These are phyloP conservation scores for Scrobipalpa costella DNA, from an alignment of 2,888 invertebrate species.

Conservation along the genomic window DNA sequence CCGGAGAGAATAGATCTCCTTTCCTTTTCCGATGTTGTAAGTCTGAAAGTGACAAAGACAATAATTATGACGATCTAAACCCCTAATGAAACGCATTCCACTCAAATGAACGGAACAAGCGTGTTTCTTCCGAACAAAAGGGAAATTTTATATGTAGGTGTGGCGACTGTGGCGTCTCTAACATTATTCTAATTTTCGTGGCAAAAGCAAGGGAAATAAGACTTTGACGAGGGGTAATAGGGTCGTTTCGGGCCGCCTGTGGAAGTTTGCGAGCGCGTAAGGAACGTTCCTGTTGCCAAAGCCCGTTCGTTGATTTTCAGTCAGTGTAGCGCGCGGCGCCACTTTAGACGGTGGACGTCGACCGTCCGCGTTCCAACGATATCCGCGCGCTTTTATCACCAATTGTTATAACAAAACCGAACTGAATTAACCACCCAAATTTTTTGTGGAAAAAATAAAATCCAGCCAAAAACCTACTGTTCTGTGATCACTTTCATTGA, in stretches of 20 bases:
- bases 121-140: slow-evolving; percentile 64
- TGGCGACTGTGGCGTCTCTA: slow-evolving; percentile 34
- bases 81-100: slow-evolving; percentile 63
- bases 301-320: slow-evolving; percentile 55
- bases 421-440: slow-evolving; percentile 11
- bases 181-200: slow-evolving; percentile 21
- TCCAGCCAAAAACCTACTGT: neutral
- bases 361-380: slow-evolving; percentile 42
- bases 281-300: slow-evolving; percentile 62
- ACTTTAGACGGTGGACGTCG: slow-evolving; percentile 72
- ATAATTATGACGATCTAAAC: slow-evolving; percentile 5
- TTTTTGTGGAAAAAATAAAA: neutral
- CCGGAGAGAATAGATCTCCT: no score
- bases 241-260: slow-evolving; percentile 39
- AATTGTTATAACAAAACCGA: slow-evolving; percentile 39
- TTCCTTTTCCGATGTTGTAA: no score
- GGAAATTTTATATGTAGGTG: slow-evolving; percentile 57
- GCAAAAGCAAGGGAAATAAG: slow-evolving; percentile 31
- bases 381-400: slow-evolving; percentile 51
- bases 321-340: slow-evolving; percentile 78
- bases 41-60: neutral
- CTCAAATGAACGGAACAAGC: slow-evolving; percentile 63
- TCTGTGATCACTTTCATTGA: slow-evolving; percentile 2
- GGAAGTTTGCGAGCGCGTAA: slow-evolving; percentile 46
- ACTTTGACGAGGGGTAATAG: slow-evolving; percentile 42